These are phyloP conservation scores for Hemiprocne comata DNA, from an alignment of 2,113 vertebrate species.

Conservation along the genomic window DNA sequence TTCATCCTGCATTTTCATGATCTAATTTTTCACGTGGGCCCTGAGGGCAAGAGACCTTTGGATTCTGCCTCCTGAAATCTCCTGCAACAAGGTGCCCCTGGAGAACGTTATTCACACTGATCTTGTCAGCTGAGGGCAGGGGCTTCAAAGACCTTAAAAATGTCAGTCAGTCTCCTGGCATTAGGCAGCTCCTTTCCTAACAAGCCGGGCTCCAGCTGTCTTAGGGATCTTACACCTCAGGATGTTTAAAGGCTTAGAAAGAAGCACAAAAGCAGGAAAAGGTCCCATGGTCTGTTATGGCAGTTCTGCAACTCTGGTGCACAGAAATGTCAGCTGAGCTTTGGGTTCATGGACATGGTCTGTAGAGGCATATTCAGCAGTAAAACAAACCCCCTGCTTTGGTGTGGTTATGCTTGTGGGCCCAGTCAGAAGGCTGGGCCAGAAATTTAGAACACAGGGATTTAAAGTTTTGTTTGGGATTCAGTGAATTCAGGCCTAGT, in stretches of 20 bases:
- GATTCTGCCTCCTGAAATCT: background rate
- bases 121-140: background rate
- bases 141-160: background rate
- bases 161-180: background rate
- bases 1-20: background rate
- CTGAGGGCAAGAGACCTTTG: background rate
- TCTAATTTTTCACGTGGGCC: background rate
- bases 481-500: background rate
- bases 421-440: background rate
- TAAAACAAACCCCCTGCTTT: background rate
- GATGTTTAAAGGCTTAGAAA: background rate
- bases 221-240: accelerated
- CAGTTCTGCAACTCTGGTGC: accelerated
- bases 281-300: accelerated
- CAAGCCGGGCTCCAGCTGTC: background rate
- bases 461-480: background rate
- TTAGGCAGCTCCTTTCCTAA: background rate
- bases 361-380: background rate
- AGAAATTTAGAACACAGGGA: background rate
- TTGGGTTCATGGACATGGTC: background rate
- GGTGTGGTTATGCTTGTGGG: background rate
- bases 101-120: background rate
- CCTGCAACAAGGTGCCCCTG: background rate
- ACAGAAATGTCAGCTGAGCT: background rate
- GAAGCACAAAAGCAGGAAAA: background rate